These are phyloP conservation scores for Drosophila barbarae DNA, from an alignment of 2,888 invertebrate species.

Conservation along the genomic window DNA sequence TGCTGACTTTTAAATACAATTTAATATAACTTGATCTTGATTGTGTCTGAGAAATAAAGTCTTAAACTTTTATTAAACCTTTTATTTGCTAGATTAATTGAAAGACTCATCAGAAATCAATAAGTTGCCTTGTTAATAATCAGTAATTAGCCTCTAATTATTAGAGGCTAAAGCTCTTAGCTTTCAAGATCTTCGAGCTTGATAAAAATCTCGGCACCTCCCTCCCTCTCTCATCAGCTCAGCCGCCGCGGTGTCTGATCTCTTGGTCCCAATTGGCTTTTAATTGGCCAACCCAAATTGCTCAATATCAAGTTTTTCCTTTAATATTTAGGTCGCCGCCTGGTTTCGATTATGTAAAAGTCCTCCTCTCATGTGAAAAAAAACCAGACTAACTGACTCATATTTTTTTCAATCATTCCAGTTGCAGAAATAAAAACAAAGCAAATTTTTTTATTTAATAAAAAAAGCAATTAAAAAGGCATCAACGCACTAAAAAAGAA, in stretches of 20 bases:
- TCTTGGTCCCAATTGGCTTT: slow-evolving; percentile 22
- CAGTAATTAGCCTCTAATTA: not conserved
- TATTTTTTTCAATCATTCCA: not conserved
- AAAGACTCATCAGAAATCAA: slow-evolving; percentile 2
- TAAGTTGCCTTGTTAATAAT: slow-evolving; percentile 1
- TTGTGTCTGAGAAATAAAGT: not conserved
- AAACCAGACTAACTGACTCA: slow-evolving; percentile 24
- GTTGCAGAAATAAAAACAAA: slow-evolving; percentile 11
- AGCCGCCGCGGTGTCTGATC: slow-evolving; percentile 1
- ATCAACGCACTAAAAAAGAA: slow-evolving; percentile 25
- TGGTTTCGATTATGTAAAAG: slow-evolving; percentile 24
- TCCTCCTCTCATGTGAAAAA: slow-evolving; percentile 12
- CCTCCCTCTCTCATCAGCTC: not conserved
- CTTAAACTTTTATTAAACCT: not conserved
- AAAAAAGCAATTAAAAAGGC: slow-evolving; percentile 37
- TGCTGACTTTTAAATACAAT: not conserved
- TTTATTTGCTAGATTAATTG: slow-evolving; percentile 1
- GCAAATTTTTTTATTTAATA: not conserved
- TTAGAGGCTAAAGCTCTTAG: slow-evolving; percentile 4
- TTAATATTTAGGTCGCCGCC: slow-evolving; percentile 25
- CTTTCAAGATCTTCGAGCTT: not conserved
- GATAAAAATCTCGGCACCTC: not conserved
- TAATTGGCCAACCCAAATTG: slow-evolving; percentile 21
- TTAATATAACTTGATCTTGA: not conserved
- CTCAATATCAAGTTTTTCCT: slow-evolving; percentile 28